Percentiles rank a stretch among this genome's conserved stretches.
phyloP scores from a whole-genome alignment of 2,113 vertebrate genomes.

The Oryzias woworae region DNA sequence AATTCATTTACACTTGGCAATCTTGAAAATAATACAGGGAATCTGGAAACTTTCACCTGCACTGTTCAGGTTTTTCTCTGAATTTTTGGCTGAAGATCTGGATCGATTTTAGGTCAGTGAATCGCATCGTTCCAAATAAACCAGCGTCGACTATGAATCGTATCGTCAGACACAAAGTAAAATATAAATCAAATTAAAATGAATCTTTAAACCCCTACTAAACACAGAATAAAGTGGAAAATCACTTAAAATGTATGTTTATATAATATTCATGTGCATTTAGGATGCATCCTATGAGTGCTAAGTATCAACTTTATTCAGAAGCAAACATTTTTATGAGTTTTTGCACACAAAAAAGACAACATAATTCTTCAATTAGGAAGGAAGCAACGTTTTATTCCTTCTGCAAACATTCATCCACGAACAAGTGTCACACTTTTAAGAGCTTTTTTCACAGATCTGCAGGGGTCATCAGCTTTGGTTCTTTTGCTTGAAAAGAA shows the following conservation, averaged over 20 bases:
- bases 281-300: constrained; percentile 37
- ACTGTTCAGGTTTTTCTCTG: too few species aligned
- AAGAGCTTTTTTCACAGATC: constrained; percentile 73
- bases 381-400: constrained; percentile 83
- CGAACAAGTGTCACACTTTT: constrained; percentile 86
- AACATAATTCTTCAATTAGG: constrained; percentile 34
- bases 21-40: too few species aligned
- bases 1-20: too few species aligned
- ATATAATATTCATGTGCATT: constrained; percentile 49
- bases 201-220: too few species aligned
- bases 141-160: too few species aligned
- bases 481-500: constrained; percentile 13
- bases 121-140: too few species aligned
- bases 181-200: too few species aligned
- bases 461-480: constrained; percentile 37
- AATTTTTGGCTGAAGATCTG: too few species aligned
- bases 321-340: constrained; percentile 13
- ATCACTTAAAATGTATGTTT: constrained; percentile 22
- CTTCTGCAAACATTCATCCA: constrained; percentile 89
- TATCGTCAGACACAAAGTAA: too few species aligned
- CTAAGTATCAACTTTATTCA: constrained; percentile 20
- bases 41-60: too few species aligned
- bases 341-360: constrained; percentile 56
- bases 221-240: not conserved
- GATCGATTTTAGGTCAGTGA: too few species aligned